These are phyloP conservation scores for Calcarius ornatus DNA, from an alignment of 2,113 vertebrate genomes.

Conservation along the genomic window DNA sequence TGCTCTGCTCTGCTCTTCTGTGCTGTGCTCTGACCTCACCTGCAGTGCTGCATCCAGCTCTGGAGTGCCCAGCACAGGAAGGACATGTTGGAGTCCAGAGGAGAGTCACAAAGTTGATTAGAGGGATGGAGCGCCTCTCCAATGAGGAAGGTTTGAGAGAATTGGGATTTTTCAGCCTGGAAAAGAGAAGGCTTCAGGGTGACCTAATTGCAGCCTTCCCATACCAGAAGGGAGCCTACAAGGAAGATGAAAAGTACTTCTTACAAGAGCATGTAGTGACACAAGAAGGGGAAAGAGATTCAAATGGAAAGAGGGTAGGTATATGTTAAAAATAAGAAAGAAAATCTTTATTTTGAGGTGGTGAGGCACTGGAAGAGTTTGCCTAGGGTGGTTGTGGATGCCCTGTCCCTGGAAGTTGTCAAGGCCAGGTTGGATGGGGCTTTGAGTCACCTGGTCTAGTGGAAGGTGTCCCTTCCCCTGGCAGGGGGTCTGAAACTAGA, in stretches of 20 bases:
- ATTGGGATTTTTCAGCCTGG: not conserved
- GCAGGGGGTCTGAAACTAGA: not conserved
- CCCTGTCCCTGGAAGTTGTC: not conserved
- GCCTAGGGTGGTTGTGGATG: not conserved
- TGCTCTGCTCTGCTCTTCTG: not conserved
- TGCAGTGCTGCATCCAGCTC: accelerated
- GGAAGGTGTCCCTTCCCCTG: not conserved
- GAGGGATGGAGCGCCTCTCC: not conserved
- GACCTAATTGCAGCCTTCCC: not conserved
- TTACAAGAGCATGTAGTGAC: not conserved
- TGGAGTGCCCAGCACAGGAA: not conserved
- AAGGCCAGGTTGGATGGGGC: too few species aligned
- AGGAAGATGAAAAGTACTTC: not conserved
- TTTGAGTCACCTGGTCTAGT: not conserved
- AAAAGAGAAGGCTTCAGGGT: not conserved
- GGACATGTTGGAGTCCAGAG: not conserved
- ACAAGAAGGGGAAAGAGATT: not conserved
- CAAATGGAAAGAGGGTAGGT: not conserved
- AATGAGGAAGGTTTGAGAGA: not conserved
- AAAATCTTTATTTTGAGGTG: not conserved
- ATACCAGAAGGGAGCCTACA: not conserved
- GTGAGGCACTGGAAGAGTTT: not conserved
- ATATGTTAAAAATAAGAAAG: not conserved
- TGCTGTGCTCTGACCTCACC: not conserved
- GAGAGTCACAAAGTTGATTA: not conserved